Evolutionary conservation across 2,888 invertebrate genomes (phyloP), one percentile per base, ranked within the genome.

Genomic region (Dicyrtomina minuta): DNA sequence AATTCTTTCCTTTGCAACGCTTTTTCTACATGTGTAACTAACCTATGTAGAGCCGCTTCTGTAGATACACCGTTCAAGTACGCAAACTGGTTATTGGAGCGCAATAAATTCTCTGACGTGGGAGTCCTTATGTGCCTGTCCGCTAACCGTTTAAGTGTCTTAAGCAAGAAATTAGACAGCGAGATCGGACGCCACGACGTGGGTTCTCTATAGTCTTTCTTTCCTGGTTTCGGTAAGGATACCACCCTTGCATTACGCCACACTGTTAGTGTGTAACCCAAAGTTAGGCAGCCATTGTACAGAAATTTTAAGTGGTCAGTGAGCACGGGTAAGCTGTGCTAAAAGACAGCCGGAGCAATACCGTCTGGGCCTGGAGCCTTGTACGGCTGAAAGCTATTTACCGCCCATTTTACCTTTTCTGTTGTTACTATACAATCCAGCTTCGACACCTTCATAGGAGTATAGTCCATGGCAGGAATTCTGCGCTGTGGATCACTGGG

Each of bases 181-280:
- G 72, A 74, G 2, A 74, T 71, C 26, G 72, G 72, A 15, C 69
- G 46, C 71, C 70, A 72, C 1, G 72, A 43, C 15, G 24, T 41
- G 13, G 20, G 22, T n/a, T 10, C 51, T n/a, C 55, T 53, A n/a
- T n/a, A 56, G 72, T 71, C 24, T 64, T 33, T 62, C 15, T 69
- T 74, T 5, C 67, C 69, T 1, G 72, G 71, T 65, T 73, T 75
- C 5, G 70, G 70, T 4, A 75, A 15, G 41, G 73, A 73, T 13
- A 70, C 46, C 0, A 70, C 66, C 39, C 27, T 46, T 13, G 39
- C 24, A 10, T 41, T 4, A 13, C 68, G 15, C 61, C 68, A 68
- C 1, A 4, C 17, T 13, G 10, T 6, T 2, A 65, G 68, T 10
- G 51, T 44, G 43, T 41, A 68, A 6, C 68, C 68, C 1, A 33